A percentile compares a stretch with the other conserved stretches of the same genome.
phyloP scores from a whole-genome alignment of 2,113 vertebrate genomes.

The Indicator maculatus region DNA sequence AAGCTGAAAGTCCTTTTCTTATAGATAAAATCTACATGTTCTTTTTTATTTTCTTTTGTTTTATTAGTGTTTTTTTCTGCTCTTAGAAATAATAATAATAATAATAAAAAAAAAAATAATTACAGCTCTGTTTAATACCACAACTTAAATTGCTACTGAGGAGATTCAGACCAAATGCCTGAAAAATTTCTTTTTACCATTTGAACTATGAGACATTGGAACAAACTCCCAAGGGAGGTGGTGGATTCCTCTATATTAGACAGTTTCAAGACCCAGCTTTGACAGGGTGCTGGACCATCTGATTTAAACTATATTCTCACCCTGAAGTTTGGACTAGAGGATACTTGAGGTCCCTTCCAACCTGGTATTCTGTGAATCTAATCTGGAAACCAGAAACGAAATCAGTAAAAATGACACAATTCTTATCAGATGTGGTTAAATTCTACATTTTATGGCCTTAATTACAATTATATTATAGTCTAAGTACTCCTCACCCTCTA shows the following conservation, averaged over 20 bases:
- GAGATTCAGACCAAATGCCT: too few species aligned
- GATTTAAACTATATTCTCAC: too few species aligned
- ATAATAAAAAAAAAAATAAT: not conserved
- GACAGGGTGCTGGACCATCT: too few species aligned
- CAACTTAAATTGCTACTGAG: not conserved
- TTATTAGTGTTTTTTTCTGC: not conserved
- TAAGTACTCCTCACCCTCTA: not conserved
- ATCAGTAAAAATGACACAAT: not conserved
- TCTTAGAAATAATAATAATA: not conserved
- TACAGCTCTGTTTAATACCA: not conserved
- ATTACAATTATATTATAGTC: not conserved
- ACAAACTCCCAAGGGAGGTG: too few species aligned
- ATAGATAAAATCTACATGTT: not conserved
- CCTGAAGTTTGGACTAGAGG: too few species aligned
- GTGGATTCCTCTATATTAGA: too few species aligned
- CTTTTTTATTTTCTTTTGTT: not conserved
- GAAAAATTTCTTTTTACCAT: too few species aligned
- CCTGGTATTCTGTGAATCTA: too few species aligned
- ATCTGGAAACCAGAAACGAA: not conserved
- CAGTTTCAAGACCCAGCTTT: too few species aligned
- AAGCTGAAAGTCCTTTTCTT: not conserved
- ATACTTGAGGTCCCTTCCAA: too few species aligned
- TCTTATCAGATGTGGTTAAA: not conserved
- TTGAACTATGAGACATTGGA: too few species aligned
- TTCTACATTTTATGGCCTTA: not conserved